Conservation (phyloP, 2,888 invertebrate species). For the Stictocephala bisonia region DNA sequence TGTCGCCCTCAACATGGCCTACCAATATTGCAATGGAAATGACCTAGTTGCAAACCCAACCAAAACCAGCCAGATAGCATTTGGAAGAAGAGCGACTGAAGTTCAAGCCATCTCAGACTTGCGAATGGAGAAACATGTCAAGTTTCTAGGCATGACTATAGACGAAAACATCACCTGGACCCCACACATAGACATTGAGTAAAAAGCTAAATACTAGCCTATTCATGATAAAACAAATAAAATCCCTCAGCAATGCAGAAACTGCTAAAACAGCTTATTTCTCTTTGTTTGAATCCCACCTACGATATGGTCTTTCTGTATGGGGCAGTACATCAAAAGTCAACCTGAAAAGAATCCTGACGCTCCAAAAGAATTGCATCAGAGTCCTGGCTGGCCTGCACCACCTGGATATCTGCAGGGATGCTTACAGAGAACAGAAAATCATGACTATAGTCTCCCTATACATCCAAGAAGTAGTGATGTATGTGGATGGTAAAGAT, state of each 20-base stretch:
- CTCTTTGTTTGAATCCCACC: neutral
- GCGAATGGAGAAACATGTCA: constrained; percentile 7
- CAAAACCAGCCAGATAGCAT: constrained; percentile 18
- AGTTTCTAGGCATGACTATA: constrained; percentile 6
- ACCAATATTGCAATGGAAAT: no score
- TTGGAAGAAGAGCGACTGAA: constrained; percentile 6
- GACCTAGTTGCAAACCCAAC: no score
- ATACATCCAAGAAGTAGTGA: constrained; percentile 1
- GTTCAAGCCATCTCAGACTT: neutral
- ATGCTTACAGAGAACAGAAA: neutral
- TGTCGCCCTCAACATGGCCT: no score
- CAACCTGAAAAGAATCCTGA: neutral
- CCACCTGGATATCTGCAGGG: neutral
- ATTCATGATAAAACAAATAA: constrained; percentile 2
- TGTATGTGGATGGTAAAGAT: constrained; percentile 9
- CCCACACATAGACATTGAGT: neutral
- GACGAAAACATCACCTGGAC: neutral
- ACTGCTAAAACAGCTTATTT: neutral
- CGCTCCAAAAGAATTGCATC: neutral
- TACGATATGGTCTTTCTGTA: neutral
- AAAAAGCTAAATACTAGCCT: constrained; percentile 10
- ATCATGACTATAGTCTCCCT: neutral
- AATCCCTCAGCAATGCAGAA: neutral
- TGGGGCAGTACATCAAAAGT: neutral
- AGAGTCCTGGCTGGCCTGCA: neutral